Evolutionary conservation across 2,797 vertebrate species (phyloP).

Genomic region (Pampus argenteus): DNA sequence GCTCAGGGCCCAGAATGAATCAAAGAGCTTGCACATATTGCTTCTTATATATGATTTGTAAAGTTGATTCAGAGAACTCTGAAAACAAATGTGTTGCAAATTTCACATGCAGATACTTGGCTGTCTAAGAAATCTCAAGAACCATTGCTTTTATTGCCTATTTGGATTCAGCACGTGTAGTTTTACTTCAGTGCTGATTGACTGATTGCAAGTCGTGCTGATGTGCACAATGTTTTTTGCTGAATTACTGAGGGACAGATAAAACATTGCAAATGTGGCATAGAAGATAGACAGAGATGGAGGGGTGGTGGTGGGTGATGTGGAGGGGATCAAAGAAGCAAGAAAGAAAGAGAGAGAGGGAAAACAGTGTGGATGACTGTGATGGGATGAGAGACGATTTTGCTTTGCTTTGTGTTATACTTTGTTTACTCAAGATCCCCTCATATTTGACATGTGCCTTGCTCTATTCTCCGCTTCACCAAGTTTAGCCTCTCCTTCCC

Average conservation of each 20-base stretch:
- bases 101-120: conserved; percentile 31
- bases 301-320: conserved; percentile 25
- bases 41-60: conserved; percentile 32
- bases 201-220: conserved; percentile 60
- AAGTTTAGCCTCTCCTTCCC: conserved; percentile 71
- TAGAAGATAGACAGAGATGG: conserved; percentile 22
- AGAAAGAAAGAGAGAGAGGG: conserved; percentile 39
- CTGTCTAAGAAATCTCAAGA: conserved; percentile 41
- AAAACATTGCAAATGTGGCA: conserved; percentile 53
- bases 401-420: conserved; percentile 77
- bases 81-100: conserved; percentile 36
- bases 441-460: conserved; percentile 84
- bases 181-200: conserved; percentile 52
- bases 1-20: conserved; percentile 47
- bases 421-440: conserved; percentile 81
- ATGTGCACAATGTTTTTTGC: conserved; percentile 41
- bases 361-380: conserved; percentile 61
- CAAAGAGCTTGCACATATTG: conserved; percentile 31
- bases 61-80: conserved; percentile 39
- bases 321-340: conserved; percentile 47
- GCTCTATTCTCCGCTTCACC: conserved; percentile 81
- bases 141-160: conserved; percentile 48
- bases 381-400: conserved; percentile 72
- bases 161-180: conserved; percentile 44
- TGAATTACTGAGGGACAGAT: conserved; percentile 50